These are phyloP conservation scores for Chitala chitala DNA, from an alignment of 2,113 vertebrate species.

Conservation along the genomic window DNA sequence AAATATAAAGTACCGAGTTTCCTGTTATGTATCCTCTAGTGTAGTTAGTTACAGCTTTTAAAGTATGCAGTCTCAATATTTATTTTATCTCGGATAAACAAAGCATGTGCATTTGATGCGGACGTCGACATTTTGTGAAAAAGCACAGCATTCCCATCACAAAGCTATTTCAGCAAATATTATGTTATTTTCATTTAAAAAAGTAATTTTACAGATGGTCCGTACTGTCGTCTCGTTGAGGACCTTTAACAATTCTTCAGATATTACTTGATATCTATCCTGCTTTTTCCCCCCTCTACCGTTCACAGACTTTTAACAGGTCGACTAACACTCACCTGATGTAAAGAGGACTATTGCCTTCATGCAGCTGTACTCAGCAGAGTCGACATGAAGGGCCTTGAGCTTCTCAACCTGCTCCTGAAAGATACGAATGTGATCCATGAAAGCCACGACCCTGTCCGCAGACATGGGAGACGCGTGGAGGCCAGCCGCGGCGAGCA, in stretches of 20 bases:
- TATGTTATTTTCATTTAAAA: neutral
- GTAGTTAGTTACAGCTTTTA: neutral
- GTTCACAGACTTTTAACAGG: constrained; percentile 6
- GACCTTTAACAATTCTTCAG: neutral
- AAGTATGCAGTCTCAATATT: neutral
- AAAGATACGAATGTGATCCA: constrained; percentile 99
- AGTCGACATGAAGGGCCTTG: constrained; percentile 95
- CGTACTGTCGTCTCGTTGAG: neutral
- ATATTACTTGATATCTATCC: constrained; percentile 17
- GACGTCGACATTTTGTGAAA: neutral
- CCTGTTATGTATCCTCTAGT: neutral
- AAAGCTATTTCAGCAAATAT: neutral
- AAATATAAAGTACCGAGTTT: neutral
- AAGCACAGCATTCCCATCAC: neutral
- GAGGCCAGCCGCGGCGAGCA: constrained; percentile 92
- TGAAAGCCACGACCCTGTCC: constrained; percentile 97
- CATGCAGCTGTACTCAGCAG: constrained; percentile 96
- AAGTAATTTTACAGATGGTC: too few species aligned
- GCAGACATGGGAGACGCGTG: constrained; percentile 98
- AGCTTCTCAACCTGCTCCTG: constrained; percentile 99
- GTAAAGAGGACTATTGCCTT: constrained; percentile 98
- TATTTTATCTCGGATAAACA: neutral
- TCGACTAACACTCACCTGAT: constrained; percentile 79
- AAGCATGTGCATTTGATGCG: neutral
- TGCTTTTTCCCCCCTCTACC: neutral